phyloP scores from a whole-genome alignment of 2,797 vertebrate genomes.

The Sylvilagus floridanus region DNA sequence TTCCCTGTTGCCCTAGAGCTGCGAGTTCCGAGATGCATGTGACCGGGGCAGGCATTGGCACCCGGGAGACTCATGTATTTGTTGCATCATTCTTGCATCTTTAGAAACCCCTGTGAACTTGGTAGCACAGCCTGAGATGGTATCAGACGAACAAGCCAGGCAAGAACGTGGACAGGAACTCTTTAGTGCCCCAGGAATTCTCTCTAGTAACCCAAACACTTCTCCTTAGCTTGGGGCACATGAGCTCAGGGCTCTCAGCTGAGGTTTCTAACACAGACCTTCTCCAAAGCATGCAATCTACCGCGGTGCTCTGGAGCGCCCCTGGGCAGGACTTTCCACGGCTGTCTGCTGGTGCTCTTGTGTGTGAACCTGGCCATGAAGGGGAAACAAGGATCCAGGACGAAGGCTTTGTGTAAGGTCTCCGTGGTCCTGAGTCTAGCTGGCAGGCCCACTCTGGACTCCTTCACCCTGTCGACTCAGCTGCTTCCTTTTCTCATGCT shows the following conservation, averaged over 20 bases:
- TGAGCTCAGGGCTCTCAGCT: not conserved
- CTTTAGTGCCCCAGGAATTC: not conserved
- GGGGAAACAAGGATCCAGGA: not conserved
- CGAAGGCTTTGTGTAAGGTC: not conserved
- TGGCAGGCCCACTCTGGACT: not conserved
- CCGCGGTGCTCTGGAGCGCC: not conserved
- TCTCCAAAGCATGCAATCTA: not conserved
- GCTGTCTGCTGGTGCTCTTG: not conserved
- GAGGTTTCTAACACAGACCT: not conserved
- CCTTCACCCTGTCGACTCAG: not conserved
- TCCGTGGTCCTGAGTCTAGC: not conserved
- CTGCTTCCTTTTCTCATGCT: not conserved
- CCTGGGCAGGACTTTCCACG: not conserved
- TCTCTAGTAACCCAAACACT: not conserved
- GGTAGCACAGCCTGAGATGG: not conserved
- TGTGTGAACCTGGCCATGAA: fast-evolving
- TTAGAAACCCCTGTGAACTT: not conserved
- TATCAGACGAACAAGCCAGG: not conserved
- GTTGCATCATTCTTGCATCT: not conserved
- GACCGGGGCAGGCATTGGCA: too few species aligned
- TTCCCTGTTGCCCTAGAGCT: not conserved
- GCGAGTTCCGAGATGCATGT: too few species aligned
- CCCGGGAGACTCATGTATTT: not conserved
- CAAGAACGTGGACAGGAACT: too few species aligned
- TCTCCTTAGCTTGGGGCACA: not conserved